Base-by-base conservation (phyloP, 2,888 invertebrate genomes). In the Hirtodrosophila histrioides region DNA sequence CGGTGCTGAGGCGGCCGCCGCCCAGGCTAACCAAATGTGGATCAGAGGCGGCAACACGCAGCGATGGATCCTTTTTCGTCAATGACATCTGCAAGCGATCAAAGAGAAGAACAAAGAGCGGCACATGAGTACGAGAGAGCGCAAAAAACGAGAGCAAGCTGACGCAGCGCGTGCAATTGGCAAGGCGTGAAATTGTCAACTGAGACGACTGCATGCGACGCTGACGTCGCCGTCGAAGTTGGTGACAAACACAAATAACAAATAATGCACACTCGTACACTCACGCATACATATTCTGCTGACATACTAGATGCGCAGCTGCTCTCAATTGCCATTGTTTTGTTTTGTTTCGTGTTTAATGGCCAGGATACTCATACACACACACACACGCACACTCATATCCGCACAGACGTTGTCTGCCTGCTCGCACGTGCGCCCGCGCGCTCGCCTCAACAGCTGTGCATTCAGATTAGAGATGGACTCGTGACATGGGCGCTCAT, bases 1-100 rank as follows among this genome's bases (percentile, higher is more conserved):
- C 96, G 35, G 97, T 97, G 92, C 97, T 97, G 68, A 97, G 94
- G 72, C 97, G 93, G 64, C 97, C 97, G 76, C 97, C 96, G 70
- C 97, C 97, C 89, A 97, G 94, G 92, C 97, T 97, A 89, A 98
- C 97, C 91, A 97, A 94, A 92, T 98, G 97, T 37, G 97, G 97
- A 78, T 95, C 94, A 91, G 97, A 97, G 72, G 97, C 95, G 75
- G 94, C 94, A 91, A 94, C 94, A 90, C 94, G 94, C 92, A 84
- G 92, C 72, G 90, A 90, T 66, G 91, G 91, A 89, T 91, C 92
- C 81, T 91, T 91, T 83, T 90, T 91, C 75, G 89, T 91, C 79
- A 91, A 83, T 84, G 92, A 92, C 91, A 91, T 91, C 91, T 91
- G 81, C 49, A 85, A 86, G 53, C 41, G 37, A 61, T 36, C 24